Evolutionary conservation across 2,888 invertebrate species (phyloP), one percentile per base, ranked within the genome.

Genomic region (Drosophila picticornis): DNA sequence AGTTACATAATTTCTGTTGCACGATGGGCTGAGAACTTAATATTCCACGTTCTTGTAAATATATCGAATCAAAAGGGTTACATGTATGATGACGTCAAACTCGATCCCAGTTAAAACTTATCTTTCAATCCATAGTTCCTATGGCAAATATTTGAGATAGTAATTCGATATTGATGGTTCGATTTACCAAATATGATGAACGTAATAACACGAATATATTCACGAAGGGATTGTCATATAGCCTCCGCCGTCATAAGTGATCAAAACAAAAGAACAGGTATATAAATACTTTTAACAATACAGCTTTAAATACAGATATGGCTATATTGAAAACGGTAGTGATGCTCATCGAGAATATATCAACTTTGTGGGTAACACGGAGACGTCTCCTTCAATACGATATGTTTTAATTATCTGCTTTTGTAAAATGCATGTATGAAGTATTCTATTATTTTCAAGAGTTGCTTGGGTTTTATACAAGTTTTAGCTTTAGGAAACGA

Each of bases 121-220:
- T 4, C 10, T 10, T 9, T 40, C 0, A 10, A n/a, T 38, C 19
- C 1, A 9, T n/a, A n/a, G n/a, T 10, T 4, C 40, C n/a, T 10
- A 4, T n/a, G 4, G 4, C 40, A 40, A 2, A n/a, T 40, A n/a
- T n/a, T n/a, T 40, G n/a, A 10, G 10, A 40, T n/a, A 40, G 40
- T 40, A 10, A 4, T n/a, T n/a, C 0, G 40, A 38, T n/a, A 6
- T 36, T 36, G 9, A 9, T 38, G 3, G 3, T 9, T 38, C 19
- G 3, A 4, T n/a, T 19, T 19, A n/a, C 38, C 1, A 38, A n/a
- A 38, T n/a, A 38, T 9, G 0, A 38, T 9, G 0, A 0, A 2
- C n/a, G n/a, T 4, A 40, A n/a, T n/a, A 40, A 0, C 1, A n/a
- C 4, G 4, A 40, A 40, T 40, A 40, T n/a, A n/a, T 40, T 4